Evolutionary conservation across 2,888 invertebrate genomes (phyloP).

Genomic region (Cerceris rybyensis): DNA sequence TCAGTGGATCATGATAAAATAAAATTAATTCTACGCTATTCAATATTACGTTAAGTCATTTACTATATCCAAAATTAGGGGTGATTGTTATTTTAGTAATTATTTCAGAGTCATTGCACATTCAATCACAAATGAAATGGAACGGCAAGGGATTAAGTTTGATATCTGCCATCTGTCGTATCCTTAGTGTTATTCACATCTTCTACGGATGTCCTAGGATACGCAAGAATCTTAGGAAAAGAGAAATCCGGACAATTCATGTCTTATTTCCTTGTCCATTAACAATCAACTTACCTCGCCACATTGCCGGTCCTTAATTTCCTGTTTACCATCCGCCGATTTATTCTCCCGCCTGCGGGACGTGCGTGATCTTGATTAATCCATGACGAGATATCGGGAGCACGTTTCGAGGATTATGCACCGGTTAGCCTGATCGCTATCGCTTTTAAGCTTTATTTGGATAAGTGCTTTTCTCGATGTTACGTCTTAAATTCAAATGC

Average conservation of each 20-base stretch:
- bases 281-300: conserved; percentile 14
- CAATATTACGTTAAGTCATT: no score
- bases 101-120: no score
- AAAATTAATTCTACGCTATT: no score
- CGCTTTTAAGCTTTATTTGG: not conserved
- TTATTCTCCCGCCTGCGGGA: not conserved
- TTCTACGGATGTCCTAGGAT: conserved; percentile 31
- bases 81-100: no score
- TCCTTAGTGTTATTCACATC: no score
- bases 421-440: not conserved
- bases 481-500: no score
- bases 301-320: conserved; percentile 19
- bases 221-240: conserved; percentile 57
- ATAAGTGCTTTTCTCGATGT: not conserved
- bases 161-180: no score
- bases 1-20: no score
- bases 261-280: conserved; percentile 24
- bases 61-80: no score
- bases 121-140: no score
- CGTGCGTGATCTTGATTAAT: conserved; percentile 17
- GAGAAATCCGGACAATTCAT: not conserved
- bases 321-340: conserved; percentile 14
- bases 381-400: not conserved
- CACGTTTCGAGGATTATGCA: not conserved
- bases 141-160: no score